Conservation (phyloP, 1,140 invertebrate species). For the Xylocopa sonorina region DNA sequence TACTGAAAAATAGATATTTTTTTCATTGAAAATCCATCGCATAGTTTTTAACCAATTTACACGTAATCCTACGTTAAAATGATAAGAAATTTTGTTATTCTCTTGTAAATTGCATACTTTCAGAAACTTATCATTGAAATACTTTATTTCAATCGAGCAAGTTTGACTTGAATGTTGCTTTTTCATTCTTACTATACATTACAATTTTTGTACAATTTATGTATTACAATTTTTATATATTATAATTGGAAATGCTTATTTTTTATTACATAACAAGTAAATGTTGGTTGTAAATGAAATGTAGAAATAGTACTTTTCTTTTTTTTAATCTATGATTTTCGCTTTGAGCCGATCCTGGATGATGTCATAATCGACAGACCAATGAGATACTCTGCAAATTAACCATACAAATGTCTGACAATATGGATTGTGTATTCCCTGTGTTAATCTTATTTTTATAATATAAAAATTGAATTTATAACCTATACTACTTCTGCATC, state of each 20-base stretch:
- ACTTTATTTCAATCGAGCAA: background rate
- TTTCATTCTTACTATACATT: background rate
- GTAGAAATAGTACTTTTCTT: background rate
- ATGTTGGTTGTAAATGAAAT: background rate
- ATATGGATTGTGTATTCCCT: constrained; percentile 6
- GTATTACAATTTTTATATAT: background rate
- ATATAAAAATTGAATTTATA: background rate
- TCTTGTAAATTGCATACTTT: background rate
- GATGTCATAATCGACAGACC: constrained; percentile 63
- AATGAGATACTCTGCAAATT: constrained; percentile 60
- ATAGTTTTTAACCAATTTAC: background rate
- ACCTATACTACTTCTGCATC: background rate
- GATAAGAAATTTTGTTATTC: background rate
- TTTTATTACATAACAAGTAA: background rate
- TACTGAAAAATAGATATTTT: background rate
- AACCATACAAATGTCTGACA: constrained; percentile 59
- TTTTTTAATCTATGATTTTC: constrained; percentile 12
- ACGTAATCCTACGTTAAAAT: background rate
- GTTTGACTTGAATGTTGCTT: background rate
- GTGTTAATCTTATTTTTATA: background rate
- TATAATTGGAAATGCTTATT: background rate
- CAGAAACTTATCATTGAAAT: background rate
- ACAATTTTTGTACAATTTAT: background rate
- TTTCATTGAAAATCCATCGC: background rate
- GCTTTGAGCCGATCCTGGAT: constrained; percentile 59